Evolutionary conservation across 2,888 invertebrate genomes (phyloP).

Genomic region (Nezara viridula): DNA sequence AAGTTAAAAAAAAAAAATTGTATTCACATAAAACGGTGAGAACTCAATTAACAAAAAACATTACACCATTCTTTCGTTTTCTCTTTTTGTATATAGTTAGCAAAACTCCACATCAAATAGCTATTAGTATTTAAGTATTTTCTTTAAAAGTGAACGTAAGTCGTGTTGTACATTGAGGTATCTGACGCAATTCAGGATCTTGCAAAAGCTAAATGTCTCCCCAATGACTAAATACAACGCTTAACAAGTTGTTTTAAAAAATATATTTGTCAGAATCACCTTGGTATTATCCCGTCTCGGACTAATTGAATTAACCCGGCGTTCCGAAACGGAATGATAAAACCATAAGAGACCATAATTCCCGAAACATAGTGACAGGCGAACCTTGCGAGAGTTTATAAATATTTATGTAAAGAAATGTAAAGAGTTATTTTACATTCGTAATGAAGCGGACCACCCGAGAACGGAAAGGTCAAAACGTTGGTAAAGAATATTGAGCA

Average conservation of each 20-base stretch:
- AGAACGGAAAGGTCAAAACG: background rate
- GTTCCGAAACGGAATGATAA: too few species aligned
- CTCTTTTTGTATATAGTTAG: background rate
- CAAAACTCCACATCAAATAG: background rate
- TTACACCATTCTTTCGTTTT: too few species aligned
- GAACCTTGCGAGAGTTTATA: background rate
- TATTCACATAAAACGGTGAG: too few species aligned
- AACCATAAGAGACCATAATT: too few species aligned
- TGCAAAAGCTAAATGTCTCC: background rate
- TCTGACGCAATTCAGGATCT: background rate
- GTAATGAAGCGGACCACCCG: background rate
- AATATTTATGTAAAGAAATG: background rate
- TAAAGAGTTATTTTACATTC: background rate
- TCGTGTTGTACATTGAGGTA: background rate
- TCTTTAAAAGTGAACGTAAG: slow-evolving; percentile 1
- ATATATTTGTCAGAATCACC: background rate
- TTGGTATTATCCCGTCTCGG: background rate
- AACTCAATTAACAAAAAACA: too few species aligned
- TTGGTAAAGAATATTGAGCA: background rate
- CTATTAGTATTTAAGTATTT: background rate
- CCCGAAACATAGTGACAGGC: background rate
- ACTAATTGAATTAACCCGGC: background rate
- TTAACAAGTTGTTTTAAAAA: background rate
- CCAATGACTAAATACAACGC: background rate
- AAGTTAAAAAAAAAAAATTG: too few species aligned